Base-by-base conservation (phyloP, 1,140 invertebrate species). In the Meloidogyne exigua region DNA sequence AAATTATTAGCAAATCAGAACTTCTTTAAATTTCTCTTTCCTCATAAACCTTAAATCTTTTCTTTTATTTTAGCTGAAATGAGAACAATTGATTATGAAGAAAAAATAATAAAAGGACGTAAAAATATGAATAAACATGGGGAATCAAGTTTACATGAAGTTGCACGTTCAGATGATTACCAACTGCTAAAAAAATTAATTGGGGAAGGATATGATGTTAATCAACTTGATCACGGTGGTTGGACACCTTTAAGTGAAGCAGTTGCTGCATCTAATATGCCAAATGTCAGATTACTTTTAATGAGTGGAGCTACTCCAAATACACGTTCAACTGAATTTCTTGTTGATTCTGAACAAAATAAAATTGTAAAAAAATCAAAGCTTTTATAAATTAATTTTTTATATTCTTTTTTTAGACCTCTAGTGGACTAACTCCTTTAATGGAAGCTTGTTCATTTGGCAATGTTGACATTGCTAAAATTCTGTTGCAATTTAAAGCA, bases 201-300 rank as follows among this genome's bases (percentile, higher is more conserved):
- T 65, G 57, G 39, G 1, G n/a, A 73, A 65, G 71, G 71, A 15
- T 73, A 73, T 36, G 57, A 73, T 62, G 71, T 73, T 11, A 73
- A 73, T 32, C 71, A 73, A 73, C 13, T 73, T 21, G 71, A 73
- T 28, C 71, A 73, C 21, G 71, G 71, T 5, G 57, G 71, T 21
- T 73, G 71, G 71, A 62, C 71, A 23, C 71, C 71, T 15, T 65
- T 73, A 42, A 73, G 71, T 73, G 71, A 73, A 62, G 71, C 71
- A 28, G 71, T 73, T 4, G 62, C 71, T 18, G 49, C 71, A 23
- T 65, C 62, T n/a, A 63, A 73, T 28, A 32, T 65, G 71, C 28
- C 71, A 15, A 73, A 73, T 62, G 57, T 63, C 11, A 28, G 71
- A 26, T 23, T 73, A 28, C n/a, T 73, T 36, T 36, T 73, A 12